Base-by-base conservation (phyloP, 2,113 vertebrate species). In the Eubucco bourcierii region DNA sequence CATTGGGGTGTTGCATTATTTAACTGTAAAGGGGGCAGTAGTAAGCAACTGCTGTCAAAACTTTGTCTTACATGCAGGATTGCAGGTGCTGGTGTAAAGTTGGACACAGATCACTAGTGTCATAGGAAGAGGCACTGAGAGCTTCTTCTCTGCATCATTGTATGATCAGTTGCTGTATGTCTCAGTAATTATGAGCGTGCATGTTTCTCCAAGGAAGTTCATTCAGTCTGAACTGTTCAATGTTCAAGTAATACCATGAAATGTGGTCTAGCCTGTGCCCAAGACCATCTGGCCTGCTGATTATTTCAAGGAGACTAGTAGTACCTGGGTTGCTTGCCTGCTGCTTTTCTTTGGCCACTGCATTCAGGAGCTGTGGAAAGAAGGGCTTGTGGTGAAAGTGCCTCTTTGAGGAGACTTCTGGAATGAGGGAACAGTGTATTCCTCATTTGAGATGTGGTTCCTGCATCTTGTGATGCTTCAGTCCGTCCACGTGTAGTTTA, bases 1-100 rank as follows among this genome's bases (percentile, higher is more conserved):
- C 59, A 53, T 18, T 41, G 37, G 76, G 88, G 20, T 64, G 41
- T 95, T 96, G 89, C 70, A 47, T 81, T 90, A 95, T 41, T 78
- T 78, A 78, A 53, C 74, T 68, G 58, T 46, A 68, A 76, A 46
- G 1, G 2, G 37, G 59, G 71, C 44, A 74, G 55, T 31, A 76
- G 46, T 33, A 68, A 70, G 74, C 33, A 74, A 27, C 55, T 80
- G 78, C 78, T 94, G 76, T 71, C 75, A 71, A 80, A 68, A 50
- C n/a, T 76, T 21, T 27, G 39, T 84, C 20, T 68, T 34, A 27
- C 6, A 3, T 80, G 39, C 34, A 34, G 39, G 55, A 59, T 84
- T 94, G 65, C 12, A 27, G 66, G 3, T 0, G 7, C 39, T 70
- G 66, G 44, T 74, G 56, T 71, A 37, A 77, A 52, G 27, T 34